Evolutionary conservation across 2,797 vertebrate genomes (phyloP), one percentile per base, ranked within the genome.

Genomic region (Champsocephalus esox): DNA sequence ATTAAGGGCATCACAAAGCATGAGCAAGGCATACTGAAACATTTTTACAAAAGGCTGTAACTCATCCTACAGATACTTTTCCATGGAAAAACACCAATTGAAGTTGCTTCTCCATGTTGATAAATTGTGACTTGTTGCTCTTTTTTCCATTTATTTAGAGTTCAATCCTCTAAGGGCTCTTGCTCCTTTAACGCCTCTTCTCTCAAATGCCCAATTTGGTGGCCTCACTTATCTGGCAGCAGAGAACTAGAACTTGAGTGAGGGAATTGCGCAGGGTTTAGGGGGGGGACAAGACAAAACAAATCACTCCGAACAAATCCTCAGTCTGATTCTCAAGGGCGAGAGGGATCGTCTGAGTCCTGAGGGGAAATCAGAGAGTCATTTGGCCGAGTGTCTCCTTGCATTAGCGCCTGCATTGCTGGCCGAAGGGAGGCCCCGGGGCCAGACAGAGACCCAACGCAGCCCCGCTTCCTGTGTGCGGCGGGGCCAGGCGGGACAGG

Each of bases 231-330:
- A 0, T 9, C 48, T 4, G 21, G 49, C 28, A 69, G 61, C 66
- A 61, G 63, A 83, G 83, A 92, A 87, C 93, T 93, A 88, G 93
- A 93, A 92, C 91, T 94, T 93, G 92, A 90, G 88, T 75, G 82
- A 89, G 69, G 66, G 85, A 55, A 80, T 59, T 57, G 77, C 75
- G 72, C 68, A 45, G 69, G 16, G 78, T 75, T 28, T 43, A 13
- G 48, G 55, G 44, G 44, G 45, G 45, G n/a, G 80, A 85, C 88
- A 80, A 93, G 91, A 91, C 92, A 93, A 88, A 92, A 93, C 89
- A 94, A 93, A 91, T 89, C 85, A 91, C 77, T 85, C 79, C 1
- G 81, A 73, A 90, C 92, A 92, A 91, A 93, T 90, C 92, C 92
- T 84, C 83, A 76, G 89, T 77, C 88, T 88, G 90, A 90, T 87